A percentile compares a stretch with the other conserved stretches of the same genome.
Evolutionary conservation across 2,797 vertebrate species (phyloP).

Genomic region (Eremophila alpestris): DNA sequence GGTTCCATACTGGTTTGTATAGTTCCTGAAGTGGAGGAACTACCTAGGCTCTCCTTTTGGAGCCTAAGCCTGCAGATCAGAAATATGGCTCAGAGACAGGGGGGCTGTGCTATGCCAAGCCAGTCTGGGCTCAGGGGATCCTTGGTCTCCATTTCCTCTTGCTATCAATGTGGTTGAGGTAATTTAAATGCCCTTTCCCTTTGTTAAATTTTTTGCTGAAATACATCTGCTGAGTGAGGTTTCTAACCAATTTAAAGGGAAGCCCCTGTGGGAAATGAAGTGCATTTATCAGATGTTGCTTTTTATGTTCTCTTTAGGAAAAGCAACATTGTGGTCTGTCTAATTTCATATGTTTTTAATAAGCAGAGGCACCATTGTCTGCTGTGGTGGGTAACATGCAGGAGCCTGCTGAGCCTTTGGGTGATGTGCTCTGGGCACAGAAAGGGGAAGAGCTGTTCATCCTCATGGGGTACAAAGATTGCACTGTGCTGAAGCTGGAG

Average conservation of each 20-base stretch:
- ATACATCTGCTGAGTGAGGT: not conserved
- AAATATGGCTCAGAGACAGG: not conserved
- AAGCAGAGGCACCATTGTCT: not conserved
- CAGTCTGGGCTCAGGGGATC: not conserved
- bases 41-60: not conserved
- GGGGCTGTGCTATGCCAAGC: not conserved
- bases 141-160: not conserved
- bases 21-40: not conserved
- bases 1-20: not conserved
- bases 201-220: not conserved
- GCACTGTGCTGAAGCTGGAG: not conserved
- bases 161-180: not conserved
- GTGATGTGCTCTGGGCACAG: accelerated
- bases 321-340: not conserved
- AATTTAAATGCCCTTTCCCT: not conserved
- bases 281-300: not conserved
- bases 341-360: not conserved
- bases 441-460: not conserved
- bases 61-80: not conserved
- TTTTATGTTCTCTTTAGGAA: not conserved
- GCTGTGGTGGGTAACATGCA: not conserved
- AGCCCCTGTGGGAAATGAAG: not conserved
- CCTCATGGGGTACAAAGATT: not conserved
- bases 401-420: not conserved
- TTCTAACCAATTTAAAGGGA: not conserved